Percentiles rank a stretch among this genome's conserved stretches.
Evolutionary conservation across 2,888 invertebrate species (phyloP).

Genomic region (Loripinus fragilis): DNA sequence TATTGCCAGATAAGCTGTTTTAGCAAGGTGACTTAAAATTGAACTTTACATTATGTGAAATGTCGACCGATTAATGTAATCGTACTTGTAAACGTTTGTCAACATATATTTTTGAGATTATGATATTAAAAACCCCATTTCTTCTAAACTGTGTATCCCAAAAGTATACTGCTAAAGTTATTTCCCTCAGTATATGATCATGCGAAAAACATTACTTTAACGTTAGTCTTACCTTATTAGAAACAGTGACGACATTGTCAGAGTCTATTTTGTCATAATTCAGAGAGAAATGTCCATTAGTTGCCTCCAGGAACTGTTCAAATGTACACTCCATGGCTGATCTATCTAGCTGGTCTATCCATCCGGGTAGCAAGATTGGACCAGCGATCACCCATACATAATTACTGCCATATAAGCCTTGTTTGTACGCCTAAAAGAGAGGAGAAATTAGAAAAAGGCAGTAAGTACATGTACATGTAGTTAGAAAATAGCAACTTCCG

Average conservation of each 20-base stretch:
- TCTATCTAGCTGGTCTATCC: slow-evolving; percentile 29
- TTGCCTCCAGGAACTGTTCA: slow-evolving; percentile 33
- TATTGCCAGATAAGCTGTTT: too few species aligned
- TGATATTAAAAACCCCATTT: too few species aligned
- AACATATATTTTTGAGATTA: too few species aligned
- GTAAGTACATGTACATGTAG: background rate
- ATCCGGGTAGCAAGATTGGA: slow-evolving; percentile 97
- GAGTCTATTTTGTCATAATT: slow-evolving; percentile 17
- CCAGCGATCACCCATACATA: background rate
- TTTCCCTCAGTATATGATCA: too few species aligned
- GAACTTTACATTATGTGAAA: too few species aligned
- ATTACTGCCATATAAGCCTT: slow-evolving; percentile 1
- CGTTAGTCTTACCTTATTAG: background rate
- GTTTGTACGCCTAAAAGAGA: slow-evolving; percentile 5
- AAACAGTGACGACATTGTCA: slow-evolving; percentile 10
- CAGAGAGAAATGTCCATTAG: slow-evolving; percentile 35
- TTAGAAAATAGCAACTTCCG: too few species aligned
- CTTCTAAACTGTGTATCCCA: too few species aligned
- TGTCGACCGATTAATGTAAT: too few species aligned
- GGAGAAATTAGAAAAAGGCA: background rate
- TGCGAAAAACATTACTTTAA: too few species aligned
- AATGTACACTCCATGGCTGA: slow-evolving; percentile 22
- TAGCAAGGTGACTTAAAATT: too few species aligned
- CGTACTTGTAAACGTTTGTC: too few species aligned
- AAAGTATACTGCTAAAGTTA: too few species aligned